Evolutionary conservation across 2,888 invertebrate species (phyloP).

Genomic region (Mesorhabditis belari): DNA sequence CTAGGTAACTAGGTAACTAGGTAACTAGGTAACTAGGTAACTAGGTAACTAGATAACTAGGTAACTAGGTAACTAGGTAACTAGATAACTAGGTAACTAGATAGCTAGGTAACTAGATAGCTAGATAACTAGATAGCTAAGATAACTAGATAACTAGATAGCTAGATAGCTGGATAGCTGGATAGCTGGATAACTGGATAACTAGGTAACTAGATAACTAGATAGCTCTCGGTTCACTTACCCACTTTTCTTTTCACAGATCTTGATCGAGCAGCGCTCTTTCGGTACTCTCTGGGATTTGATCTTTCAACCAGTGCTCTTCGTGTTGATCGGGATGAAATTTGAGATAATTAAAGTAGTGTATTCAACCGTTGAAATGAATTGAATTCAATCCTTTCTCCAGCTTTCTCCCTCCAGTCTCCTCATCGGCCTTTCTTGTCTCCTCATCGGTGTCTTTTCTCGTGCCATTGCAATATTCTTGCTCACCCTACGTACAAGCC

Average conservation of each 20-base stretch:
- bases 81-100: no score
- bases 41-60: no score
- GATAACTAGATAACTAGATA: no score
- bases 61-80: no score
- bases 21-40: no score
- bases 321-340: constrained; percentile 30
- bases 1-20: no score
- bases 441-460: constrained; percentile 24
- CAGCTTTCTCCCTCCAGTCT: constrained; percentile 22
- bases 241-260: constrained; percentile 24
- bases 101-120: no score
- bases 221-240: no score
- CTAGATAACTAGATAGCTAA: no score
- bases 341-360: constrained; percentile 22
- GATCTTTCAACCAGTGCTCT: constrained; percentile 34
- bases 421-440: constrained; percentile 18
- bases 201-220: no score
- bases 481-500: constrained; percentile 5
- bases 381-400: background rate
- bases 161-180: no score
- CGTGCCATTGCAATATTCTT: constrained; percentile 23
- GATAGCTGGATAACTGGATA: no score
- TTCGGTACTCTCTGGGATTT: constrained; percentile 27
- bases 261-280: constrained; percentile 23
- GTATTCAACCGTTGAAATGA: background rate